These are phyloP conservation scores for Luffia ferchaultella DNA, from an alignment of 2,888 invertebrate genomes.

Conservation along the genomic window DNA sequence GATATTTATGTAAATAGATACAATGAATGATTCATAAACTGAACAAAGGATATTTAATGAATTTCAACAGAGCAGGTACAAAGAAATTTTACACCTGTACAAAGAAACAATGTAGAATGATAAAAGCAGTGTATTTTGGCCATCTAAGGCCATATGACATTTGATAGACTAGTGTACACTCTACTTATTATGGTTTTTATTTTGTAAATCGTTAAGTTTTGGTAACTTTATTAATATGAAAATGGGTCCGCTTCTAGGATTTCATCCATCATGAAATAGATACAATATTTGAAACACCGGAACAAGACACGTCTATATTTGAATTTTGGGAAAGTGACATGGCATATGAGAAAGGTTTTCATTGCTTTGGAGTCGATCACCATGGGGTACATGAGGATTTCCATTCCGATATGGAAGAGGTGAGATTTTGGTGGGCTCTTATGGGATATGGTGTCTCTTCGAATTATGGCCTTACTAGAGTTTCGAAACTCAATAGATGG, in stretches of 20 bases:
- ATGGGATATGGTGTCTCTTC: background rate
- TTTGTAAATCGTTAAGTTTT: background rate
- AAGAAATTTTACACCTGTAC: background rate
- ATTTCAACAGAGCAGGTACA: background rate
- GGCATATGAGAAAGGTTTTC: constrained; percentile 30
- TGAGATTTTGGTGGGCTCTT: constrained; percentile 13
- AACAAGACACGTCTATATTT: constrained; percentile 27
- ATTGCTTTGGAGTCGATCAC: constrained; percentile 30
- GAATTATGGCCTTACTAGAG: background rate
- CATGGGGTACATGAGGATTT: constrained; percentile 24
- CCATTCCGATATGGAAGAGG: constrained; percentile 20
- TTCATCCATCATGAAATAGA: constrained; percentile 40
- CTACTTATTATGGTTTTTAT: too few relatives aligned
- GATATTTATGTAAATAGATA: background rate
- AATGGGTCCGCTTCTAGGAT: constrained; percentile 1
- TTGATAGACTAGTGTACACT: too few relatives aligned
- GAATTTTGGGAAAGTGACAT: constrained; percentile 32
- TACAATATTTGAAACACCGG: constrained; percentile 44
- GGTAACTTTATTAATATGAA: background rate
- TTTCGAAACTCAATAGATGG: background rate
- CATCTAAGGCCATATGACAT: too few relatives aligned
- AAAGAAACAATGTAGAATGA: too few relatives aligned
- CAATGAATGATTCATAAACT: background rate
- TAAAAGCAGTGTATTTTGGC: too few relatives aligned
- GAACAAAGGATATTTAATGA: background rate